Base-by-base conservation (phyloP, 2,113 vertebrate species). In the Poicephalus meyeri region DNA sequence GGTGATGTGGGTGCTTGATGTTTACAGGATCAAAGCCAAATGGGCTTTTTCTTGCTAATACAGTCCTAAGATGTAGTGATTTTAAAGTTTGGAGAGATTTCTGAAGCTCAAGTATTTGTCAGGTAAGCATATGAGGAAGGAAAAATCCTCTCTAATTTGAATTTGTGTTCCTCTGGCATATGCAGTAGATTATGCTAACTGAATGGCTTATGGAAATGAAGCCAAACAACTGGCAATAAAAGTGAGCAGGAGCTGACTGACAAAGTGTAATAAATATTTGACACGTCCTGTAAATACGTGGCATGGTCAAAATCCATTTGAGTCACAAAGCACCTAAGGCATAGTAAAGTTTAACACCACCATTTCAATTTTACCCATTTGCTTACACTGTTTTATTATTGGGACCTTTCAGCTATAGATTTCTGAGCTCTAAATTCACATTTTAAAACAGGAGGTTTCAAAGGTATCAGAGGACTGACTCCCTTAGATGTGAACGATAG, bases 231-330 rank as follows among this genome's bases (percentile, higher is more conserved):
- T 70, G 83, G 92, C 93, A 96, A 86, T 95, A 89, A 94, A 95
- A 94, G 44, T 76, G 73, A 91, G 95, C 96, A 97, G 91, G 73
- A 91, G 50, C 39, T 82, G 83, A 95, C 53, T 94, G 93, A 96
- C 80, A 84, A 89, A 96, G 63, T 14, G 35, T 64, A 93, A 91
- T 94, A 91, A 94, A 93, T 91, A 93, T 95, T 91, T 93, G 92
- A 55, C 49, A 23, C n/a, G 70, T 95, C 95, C 71, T 91, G 69
- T 94, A 96, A 98, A 96, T 95, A 73, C 28, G 50, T 80, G 89
- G 37, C 84, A 91, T 6, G 66, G 77, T 97, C 96, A 96, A 93
- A 93, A 94, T 56, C 65, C 68, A 14, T 89, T 95, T 46, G 89
- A 96, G 86, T 18, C 35, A 49, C 91, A 84, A 80, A 97, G 71